Conservation (phyloP, 2,113 vertebrate genomes). For the Labeo rohita region DNA sequence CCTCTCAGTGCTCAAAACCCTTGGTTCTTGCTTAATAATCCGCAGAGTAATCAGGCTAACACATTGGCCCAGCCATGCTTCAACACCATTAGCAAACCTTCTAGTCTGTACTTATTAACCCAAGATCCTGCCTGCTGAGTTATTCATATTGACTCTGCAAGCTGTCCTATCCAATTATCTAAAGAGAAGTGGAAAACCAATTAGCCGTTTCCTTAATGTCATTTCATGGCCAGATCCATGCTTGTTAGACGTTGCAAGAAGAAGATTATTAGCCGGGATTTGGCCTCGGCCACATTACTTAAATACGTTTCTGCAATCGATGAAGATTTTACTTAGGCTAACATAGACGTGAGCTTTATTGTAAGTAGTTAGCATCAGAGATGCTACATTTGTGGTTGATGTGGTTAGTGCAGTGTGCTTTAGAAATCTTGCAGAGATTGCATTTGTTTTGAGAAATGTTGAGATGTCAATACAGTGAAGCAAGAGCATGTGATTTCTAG, state of each 20-base stretch:
- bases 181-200: constrained; percentile 43
- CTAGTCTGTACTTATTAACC: constrained; percentile 28
- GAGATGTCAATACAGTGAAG: not conserved
- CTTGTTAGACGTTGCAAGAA: not conserved
- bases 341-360: not conserved
- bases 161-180: constrained; percentile 42
- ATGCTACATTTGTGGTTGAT: not conserved
- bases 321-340: not conserved
- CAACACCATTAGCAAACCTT: not conserved
- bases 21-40: constrained; percentile 15
- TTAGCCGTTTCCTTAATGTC: constrained; percentile 38
- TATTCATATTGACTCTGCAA: constrained; percentile 30
- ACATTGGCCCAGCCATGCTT: constrained; percentile 19
- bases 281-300: constrained; percentile 20
- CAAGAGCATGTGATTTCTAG: not conserved
- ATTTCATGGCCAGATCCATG: not conserved
- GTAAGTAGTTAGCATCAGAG: not conserved
- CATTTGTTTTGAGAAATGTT: not conserved
- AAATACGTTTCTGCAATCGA: constrained; percentile 40
- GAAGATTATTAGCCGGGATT: constrained; percentile 16
- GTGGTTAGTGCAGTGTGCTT: not conserved
- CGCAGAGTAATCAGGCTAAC: constrained; percentile 17
- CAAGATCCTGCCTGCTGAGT: not conserved
- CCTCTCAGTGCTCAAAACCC: not conserved
- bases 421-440: not conserved